Conservation (phyloP, 2,797 vertebrate genomes). For the Anabacerthia variegaticeps region DNA sequence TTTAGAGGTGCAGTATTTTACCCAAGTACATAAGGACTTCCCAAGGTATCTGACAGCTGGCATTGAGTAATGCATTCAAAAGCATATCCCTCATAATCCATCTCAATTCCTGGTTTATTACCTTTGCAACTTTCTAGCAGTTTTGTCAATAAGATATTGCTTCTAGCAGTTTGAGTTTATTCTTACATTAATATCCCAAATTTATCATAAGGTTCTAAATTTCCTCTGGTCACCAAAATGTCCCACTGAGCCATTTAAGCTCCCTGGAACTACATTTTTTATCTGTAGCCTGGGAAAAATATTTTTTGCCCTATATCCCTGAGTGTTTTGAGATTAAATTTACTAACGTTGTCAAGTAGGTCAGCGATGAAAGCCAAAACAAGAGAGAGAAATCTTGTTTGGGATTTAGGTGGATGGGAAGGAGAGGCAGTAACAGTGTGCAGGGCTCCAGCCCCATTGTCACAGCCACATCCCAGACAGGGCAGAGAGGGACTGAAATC, state of each 20-base stretch:
- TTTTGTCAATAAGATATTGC: conserved; percentile 51
- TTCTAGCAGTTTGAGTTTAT: conserved; percentile 25
- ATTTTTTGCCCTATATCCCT: conserved; percentile 6
- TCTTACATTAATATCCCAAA: conserved; percentile 48
- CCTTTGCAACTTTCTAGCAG: conserved; percentile 17
- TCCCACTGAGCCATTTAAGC: conserved; percentile 18
- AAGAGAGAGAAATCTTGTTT: neutral
- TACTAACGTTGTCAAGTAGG: neutral
- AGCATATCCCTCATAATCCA: conserved; percentile 23
- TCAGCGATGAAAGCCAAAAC: neutral
- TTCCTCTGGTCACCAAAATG: conserved; percentile 14
- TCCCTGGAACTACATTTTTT: conserved; percentile 15
- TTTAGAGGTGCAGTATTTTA: neutral
- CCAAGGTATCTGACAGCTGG: neutral
- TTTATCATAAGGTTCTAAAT: conserved; percentile 47
- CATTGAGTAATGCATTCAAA: conserved; percentile 10
- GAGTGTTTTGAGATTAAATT: conserved; percentile 38
- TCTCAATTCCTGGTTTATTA: conserved; percentile 61
- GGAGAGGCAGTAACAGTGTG: neutral
- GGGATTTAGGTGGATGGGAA: neutral
- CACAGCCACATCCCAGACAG: neutral
- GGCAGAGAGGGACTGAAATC: neutral
- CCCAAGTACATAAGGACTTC: neutral
- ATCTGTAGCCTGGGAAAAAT: conserved; percentile 17
- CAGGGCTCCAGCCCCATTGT: accelerated